Evolutionary conservation across 2,888 invertebrate genomes (phyloP), one percentile per base, ranked within the genome.

Genomic region (Abscondita cerata): DNA sequence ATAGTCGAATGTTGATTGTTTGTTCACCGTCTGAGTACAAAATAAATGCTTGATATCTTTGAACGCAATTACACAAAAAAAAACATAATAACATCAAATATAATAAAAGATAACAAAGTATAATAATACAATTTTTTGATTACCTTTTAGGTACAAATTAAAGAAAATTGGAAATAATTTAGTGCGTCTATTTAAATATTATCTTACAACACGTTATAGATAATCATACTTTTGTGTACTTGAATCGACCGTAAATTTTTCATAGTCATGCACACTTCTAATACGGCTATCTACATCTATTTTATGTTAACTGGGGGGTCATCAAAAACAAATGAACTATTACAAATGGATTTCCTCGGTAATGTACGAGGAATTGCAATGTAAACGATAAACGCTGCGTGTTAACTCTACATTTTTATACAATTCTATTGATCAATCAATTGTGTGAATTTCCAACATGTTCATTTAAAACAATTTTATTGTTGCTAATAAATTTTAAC

Each of bases 241-340:
- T n/a, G 44, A 44, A 31, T 20, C 12, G 53, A 48, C 59, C 67
- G 65, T 65, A 63, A 67, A 67, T 67, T 67, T 67, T 67, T 67
- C 65, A 65, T 67, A 67, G 67, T 65, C 67, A 65, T 67, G 67
- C 65, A 57, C 34, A 55, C 55, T 46, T 55, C 55, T 47, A 55
- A 55, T 55, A 55, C 36, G 18, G 19, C 36, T 55, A 55, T 55
- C 55, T 36, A 38, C 44, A 55, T 55, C 55, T 46, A 47, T 19
- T 36, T 46, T 46, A 46, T 31, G 55, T 55, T 55, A 55, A 55
- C 55, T 44, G 44, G 47, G 55, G n/a, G 55, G 55, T 55, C 55
- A 55, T 55, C 55, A 55, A 47, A 40, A 47, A 47, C 46, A 33
- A 55, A 55, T 47, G 47, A 55, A 34, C 47, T 36, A 55, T 34